phyloP scores from a whole-genome alignment of 2,797 vertebrate genomes.

The Chrosomus eos region DNA sequence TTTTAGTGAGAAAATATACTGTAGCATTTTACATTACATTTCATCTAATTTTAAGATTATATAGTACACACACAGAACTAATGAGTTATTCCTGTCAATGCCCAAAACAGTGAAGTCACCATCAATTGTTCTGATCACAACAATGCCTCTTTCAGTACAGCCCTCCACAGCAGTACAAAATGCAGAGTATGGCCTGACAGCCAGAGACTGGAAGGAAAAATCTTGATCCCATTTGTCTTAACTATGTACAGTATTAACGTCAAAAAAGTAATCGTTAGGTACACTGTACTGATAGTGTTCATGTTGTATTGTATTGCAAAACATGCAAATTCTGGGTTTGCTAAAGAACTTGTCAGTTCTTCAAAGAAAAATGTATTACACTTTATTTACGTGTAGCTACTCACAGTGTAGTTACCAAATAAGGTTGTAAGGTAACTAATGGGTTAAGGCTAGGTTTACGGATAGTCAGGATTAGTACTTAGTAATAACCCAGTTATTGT shows the following conservation, averaged over 20 bases:
- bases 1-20: neutral
- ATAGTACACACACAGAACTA: constrained; percentile 36
- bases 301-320: neutral
- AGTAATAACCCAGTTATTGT: no score
- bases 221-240: neutral
- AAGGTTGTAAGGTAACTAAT: no score
- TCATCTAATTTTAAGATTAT: neutral
- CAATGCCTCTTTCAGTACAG: constrained; percentile 74
- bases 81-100: constrained; percentile 51
- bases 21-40: neutral
- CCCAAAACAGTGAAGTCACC: constrained; percentile 63
- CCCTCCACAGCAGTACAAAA: constrained; percentile 54
- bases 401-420: no score
- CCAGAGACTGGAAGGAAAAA: neutral
- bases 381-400: neutral
- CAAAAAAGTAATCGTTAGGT: neutral
- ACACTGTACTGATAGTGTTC: neutral
- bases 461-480: no score
- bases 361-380: no score
- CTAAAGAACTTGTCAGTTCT: no score
- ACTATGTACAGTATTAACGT: neutral
- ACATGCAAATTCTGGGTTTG: no score
- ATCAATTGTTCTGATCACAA: constrained; percentile 71
- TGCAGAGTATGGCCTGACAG: no score
- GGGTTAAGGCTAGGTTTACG: no score